Evolutionary conservation across 2,797 vertebrate species (phyloP), one percentile per base, ranked within the genome.

Genomic region (Tragopan temminckii): DNA sequence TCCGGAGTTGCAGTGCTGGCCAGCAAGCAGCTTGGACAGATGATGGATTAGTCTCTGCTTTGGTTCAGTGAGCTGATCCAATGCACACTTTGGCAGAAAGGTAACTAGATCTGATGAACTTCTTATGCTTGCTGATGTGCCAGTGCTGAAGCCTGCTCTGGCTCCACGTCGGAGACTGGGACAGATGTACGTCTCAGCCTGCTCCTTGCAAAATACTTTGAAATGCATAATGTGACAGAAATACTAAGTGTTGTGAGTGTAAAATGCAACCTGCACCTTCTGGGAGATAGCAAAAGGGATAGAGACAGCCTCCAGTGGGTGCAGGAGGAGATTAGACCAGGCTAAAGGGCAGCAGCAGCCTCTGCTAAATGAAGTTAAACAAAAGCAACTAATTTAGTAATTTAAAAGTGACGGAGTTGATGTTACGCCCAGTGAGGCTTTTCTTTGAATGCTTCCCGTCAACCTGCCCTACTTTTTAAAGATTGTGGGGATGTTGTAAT

Each of bases 381-480:
- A 93, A 93, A 72, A 80, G 27, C 72, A 83, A 42, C 38, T 93
- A 75, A 92, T 92, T 91, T 93, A 91, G 84, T 94, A 92, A 91
- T 92, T 95, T 88, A 68, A 86, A 80, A 92, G 69, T 76, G 77
- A 59, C 0, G 2, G 29, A 59, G 62, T 84, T 93, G 82, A 85
- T 0, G 3, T 79, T 93, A 78, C 71, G 86, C 70, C 33, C 85
- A 59, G 67, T 21, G 58, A 0, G 27, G 38, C 20, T 90, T 90
- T 90, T 67, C 67, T 79, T 94, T 97, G 85, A 93, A 70, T 77
- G 43, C 53, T 80, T 62, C 80, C 76, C 1, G 3, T 88, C 74
- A 74, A 62, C 59, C 83, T 94, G 88, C 57, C 93, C 94, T 94
- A 94, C 77, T 95, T 95, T 90, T 76, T 91, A 63, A 64, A 74